Evolutionary conservation across 2,888 invertebrate species (phyloP), one percentile per base, ranked within the genome.

Genomic region (Chrysolina americana): DNA sequence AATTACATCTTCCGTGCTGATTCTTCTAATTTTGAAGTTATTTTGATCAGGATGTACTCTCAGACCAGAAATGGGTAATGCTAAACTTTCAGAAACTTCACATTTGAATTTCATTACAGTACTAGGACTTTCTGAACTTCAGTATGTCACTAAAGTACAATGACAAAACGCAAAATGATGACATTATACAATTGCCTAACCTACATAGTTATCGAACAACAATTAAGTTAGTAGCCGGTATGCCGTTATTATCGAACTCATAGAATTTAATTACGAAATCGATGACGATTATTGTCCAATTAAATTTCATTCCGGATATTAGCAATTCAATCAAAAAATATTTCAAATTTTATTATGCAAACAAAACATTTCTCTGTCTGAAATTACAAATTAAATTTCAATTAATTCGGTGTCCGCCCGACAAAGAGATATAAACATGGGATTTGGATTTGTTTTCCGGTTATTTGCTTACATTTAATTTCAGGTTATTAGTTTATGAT

Each of bases 291-390:
- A 78, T 80, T 75, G 81, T 80, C 76, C 79, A 75, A 81, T 81
- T 81, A 81, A 80, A 81, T 80, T 81, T 74, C 78, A 76, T 77
- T 78, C 73, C 75, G 71, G 78, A 78, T 77, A 78, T 75, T 78
- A 70, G 75, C 80, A 73, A 79, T 81, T 78, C 75, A 73, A 79
- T 80, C 77, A 79, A 80, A 82, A 82, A 82, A 82, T 80, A 82
- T 81, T 81, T 81, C 77, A 79, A 79, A 79, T 80, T 80, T 81
- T 76, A 78, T 76, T 74, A 73, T 77, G 65, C 68, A 66, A 76
- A 80, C 78, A 53, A 53, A 21, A 21, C 53, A 53, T 53, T 53
- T 53, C 53, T 53, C 19, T 53, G 21, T 53, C 53, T 53, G 53
- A 21, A 53, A 53, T 53, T 53, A 53, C 53, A 53, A 19, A 53